Conservation (phyloP, 2,797 vertebrate species). For the Sylvilagus floridanus region DNA sequence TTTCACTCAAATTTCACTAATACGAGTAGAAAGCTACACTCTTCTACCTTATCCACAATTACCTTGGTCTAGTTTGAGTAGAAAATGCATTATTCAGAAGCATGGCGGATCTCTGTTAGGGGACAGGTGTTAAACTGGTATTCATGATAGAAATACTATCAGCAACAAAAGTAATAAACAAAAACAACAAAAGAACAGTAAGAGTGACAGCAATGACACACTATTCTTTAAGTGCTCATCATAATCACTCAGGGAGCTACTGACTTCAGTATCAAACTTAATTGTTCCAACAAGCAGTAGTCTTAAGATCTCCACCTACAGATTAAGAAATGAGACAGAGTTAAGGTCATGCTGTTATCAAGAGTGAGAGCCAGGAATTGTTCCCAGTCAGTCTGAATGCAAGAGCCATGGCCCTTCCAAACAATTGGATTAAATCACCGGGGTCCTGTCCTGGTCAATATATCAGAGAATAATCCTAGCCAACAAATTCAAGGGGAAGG, state of each 20-base stretch:
- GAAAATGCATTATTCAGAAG: neutral
- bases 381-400: neutral
- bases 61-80: neutral
- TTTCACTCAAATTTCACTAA: neutral
- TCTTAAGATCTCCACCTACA: neutral
- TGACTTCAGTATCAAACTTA: neutral
- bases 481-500: neutral
- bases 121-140: neutral
- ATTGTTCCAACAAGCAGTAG: neutral
- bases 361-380: neutral
- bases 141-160: neutral
- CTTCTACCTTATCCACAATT: neutral
- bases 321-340: neutral
- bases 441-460: neutral
- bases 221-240: neutral
- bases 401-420: neutral
- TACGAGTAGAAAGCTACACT: neutral
- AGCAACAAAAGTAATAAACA: slow-evolving; percentile 36
- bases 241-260: neutral
- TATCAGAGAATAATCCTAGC: neutral
- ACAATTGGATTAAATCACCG: neutral
- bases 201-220: neutral
- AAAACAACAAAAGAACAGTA: neutral
- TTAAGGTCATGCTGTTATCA: neutral
- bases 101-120: neutral